Evolutionary conservation across 2,888 invertebrate species (phyloP).

Genomic region (Andrena dorsata): DNA sequence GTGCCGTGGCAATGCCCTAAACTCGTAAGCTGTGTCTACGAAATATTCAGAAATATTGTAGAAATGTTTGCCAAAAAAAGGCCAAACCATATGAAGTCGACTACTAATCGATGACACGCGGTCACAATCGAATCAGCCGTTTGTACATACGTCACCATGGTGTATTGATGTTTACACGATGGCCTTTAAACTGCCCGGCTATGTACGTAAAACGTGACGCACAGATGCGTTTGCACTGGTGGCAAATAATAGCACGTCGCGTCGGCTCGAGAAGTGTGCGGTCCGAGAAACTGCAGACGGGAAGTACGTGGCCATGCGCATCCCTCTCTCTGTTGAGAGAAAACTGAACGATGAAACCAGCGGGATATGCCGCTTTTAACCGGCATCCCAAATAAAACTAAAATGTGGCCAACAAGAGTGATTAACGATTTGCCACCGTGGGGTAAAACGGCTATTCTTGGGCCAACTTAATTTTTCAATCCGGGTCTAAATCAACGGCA

Average conservation of each 20-base stretch:
- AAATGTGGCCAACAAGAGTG: not conserved
- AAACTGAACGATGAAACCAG: conserved; percentile 20
- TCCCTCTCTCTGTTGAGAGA: conserved; percentile 31
- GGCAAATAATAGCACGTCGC: conserved; percentile 36
- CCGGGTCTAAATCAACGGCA: not conserved
- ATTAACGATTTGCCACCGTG: conserved; percentile 7
- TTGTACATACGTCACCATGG: not conserved
- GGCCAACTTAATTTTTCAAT: not conserved
- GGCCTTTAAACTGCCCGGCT: not conserved
- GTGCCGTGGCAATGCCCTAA: no score
- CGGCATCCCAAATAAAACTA: conserved; percentile 14
- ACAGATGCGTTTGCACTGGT: conserved; percentile 20
- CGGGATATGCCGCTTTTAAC: conserved; percentile 13
- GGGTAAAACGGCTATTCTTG: not conserved
- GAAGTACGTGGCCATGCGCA: conserved; percentile 40
- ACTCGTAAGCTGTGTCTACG: not conserved
- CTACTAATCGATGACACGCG: no score
- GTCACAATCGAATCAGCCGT: not conserved
- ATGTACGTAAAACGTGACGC: conserved; percentile 12
- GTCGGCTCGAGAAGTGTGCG: not conserved
- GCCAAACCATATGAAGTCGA: no score
- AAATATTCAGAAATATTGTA: no score
- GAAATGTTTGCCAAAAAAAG: not conserved
- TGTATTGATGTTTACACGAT: conserved; percentile 4
- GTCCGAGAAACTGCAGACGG: conserved; percentile 35